Conservation (phyloP, 2,888 invertebrate species). For the Diaprepes abbreviatus region DNA sequence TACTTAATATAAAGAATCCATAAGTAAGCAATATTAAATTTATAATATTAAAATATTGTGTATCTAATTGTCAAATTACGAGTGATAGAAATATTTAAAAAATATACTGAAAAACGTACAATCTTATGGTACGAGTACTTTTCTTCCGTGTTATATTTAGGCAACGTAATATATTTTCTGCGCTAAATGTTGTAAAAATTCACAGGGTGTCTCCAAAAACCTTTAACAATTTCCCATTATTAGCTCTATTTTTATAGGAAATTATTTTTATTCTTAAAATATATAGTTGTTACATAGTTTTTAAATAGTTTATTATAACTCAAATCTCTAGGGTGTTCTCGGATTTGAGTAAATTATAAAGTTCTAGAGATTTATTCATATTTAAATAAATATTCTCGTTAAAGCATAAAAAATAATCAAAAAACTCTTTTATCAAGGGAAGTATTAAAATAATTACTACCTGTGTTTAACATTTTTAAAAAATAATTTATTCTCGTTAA, state of each 20-base stretch:
- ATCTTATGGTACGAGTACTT: slow-evolving; percentile 47
- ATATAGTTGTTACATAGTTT: slow-evolving; percentile 37
- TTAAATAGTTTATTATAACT: slow-evolving; percentile 20
- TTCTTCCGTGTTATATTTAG: slow-evolving; percentile 36
- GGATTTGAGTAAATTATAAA: slow-evolving; percentile 4
- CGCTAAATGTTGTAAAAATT: slow-evolving; percentile 24
- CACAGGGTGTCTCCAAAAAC: slow-evolving; percentile 41
- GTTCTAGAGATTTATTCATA: slow-evolving; percentile 11
- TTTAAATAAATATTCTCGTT: slow-evolving; percentile 13
- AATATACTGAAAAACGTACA: slow-evolving; percentile 54
- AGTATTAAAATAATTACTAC: background rate
- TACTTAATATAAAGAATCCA: slow-evolving; percentile 48
- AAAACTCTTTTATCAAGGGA: background rate
- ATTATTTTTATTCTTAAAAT: slow-evolving; percentile 22
- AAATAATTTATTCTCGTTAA: slow-evolving; percentile 40
- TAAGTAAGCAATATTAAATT: slow-evolving; percentile 65
- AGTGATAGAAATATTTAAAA: slow-evolving; percentile 63
- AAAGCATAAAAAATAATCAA: slow-evolving; percentile 5
- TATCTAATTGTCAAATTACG: slow-evolving; percentile 67
- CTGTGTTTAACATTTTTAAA: slow-evolving; percentile 8
- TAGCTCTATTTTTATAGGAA: slow-evolving; percentile 31
- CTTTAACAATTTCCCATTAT: background rate
- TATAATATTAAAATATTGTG: slow-evolving; percentile 58
- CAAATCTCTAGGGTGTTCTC: background rate
- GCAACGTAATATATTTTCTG: slow-evolving; percentile 25